Evolutionary conservation across 2,113 vertebrate genomes (phyloP).

Genomic region (Ciconia maguari): DNA sequence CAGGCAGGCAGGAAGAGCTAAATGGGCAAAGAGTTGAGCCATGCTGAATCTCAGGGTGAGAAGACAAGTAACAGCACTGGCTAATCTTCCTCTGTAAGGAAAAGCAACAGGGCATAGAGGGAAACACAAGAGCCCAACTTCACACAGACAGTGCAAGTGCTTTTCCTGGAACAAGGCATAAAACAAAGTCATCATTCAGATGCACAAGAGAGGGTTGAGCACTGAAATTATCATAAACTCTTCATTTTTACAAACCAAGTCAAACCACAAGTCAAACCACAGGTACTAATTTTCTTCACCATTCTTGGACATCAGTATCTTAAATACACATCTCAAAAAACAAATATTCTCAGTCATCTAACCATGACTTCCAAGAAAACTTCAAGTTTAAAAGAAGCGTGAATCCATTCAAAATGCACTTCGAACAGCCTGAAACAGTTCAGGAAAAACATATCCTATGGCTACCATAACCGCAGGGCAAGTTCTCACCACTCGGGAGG

Average conservation of each 20-base stretch:
- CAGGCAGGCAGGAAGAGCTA: neutral
- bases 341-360: neutral
- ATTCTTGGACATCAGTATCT: neutral
- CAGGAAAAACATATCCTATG: neutral
- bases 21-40: neutral
- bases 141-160: neutral
- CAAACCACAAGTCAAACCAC: neutral
- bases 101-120: neutral
- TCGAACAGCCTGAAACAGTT: neutral
- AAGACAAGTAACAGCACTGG: neutral
- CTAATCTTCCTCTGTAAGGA: rapidly evolving
- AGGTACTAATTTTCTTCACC: neutral
- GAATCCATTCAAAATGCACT: neutral
- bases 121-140: neutral
- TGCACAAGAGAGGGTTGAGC: neutral
- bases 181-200: neutral
- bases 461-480: neutral
- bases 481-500: neutral
- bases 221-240: neutral
- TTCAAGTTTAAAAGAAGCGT: neutral
- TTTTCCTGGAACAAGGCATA: neutral
- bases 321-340: neutral
- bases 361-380: neutral
- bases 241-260: neutral
- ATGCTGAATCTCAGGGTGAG: neutral